Evolutionary conservation across 2,888 invertebrate species (phyloP).

Genomic region (Drosophila paranaensis): DNA sequence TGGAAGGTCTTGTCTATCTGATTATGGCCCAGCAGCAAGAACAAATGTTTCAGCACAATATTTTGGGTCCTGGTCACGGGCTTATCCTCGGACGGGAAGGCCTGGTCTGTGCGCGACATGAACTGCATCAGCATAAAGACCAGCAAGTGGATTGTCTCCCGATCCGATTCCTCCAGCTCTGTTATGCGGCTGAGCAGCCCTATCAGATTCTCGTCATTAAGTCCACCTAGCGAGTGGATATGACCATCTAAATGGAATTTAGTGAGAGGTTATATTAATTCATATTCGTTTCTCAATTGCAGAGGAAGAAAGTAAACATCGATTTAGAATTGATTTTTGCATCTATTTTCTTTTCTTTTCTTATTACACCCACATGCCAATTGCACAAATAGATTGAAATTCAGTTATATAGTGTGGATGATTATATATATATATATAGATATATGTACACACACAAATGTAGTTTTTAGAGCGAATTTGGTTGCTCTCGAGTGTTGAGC

Average conservation of each 20-base stretch:
- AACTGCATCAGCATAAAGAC: constrained; percentile 99
- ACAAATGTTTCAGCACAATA: constrained; percentile 95
- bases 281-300: background rate
- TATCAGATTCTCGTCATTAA: constrained; percentile 93
- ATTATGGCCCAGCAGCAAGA: constrained; percentile 96
- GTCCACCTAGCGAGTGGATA: constrained; percentile 92
- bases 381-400: constrained; percentile 73
- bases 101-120: constrained; percentile 92
- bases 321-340: constrained; percentile 20
- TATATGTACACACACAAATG: constrained; percentile 54
- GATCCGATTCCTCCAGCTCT: constrained; percentile 97
- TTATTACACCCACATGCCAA: constrained; percentile 73
- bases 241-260: constrained; percentile 88
- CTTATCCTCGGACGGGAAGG: constrained; percentile 95
- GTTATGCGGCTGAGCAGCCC: constrained; percentile 93
- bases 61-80: constrained; percentile 91
- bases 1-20: constrained; percentile 95
- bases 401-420: constrained; percentile 45
- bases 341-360: constrained; percentile 25
- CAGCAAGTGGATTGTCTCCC: constrained; percentile 97
- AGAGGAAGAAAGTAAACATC: constrained; percentile 17
- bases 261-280: constrained; percentile 9
- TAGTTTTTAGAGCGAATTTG: constrained; percentile 17
- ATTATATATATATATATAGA: constrained; percentile 30
- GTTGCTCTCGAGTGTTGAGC: constrained; percentile 19